Base-by-base conservation (phyloP, 2,888 invertebrate species). In the Ceramica pisi region DNA sequence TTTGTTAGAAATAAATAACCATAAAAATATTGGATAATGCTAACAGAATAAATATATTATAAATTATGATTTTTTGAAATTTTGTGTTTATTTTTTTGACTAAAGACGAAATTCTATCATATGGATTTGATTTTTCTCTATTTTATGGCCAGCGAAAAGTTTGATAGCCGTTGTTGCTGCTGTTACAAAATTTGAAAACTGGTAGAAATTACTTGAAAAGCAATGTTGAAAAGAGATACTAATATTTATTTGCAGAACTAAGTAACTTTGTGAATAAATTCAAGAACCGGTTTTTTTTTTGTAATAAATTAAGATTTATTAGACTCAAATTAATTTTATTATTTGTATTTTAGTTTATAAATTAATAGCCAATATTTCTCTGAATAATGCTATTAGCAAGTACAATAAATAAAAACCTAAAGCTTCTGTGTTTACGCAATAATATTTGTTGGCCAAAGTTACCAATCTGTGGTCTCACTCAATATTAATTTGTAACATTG, bases 11-110 rank as follows among this genome's bases (percentile, higher is more conserved):
- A 82, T 83, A 80, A 81, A 80, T 75, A 81, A 82, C 79, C 84
- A 76, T 87, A 81, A 74, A 81, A 87, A 83, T 78, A 78, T 79
- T 84, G 76, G 73, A 77, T 77, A 68, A 68, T 74, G 84, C 83
- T 85, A 79, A 72, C 75, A 75, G 83, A 84, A 86, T 83, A 80
- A 79, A 80, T 81, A 78, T 79, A 82, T 85, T 78, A 82, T 85
- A 88, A 80, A 87, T 88, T 87, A 83, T 86, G 87, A 89, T 91
- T 94, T 93, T 94, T 92, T 85, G 91, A 95, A 94, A 94, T 95
- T 95, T 89, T 94, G 92, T 92, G 89, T 90, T 91, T 92, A 90
- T 94, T 94, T 94, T 92, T 95, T 93, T 94, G 90, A 91, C 91
- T 91, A 92, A 91, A 92, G 86, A 89, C 93, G 91, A 90, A 90